Percentiles rank a stretch among this genome's conserved stretches.
phyloP scores from a whole-genome alignment of 2,797 vertebrate species.

The Cryptoprocta ferox region DNA sequence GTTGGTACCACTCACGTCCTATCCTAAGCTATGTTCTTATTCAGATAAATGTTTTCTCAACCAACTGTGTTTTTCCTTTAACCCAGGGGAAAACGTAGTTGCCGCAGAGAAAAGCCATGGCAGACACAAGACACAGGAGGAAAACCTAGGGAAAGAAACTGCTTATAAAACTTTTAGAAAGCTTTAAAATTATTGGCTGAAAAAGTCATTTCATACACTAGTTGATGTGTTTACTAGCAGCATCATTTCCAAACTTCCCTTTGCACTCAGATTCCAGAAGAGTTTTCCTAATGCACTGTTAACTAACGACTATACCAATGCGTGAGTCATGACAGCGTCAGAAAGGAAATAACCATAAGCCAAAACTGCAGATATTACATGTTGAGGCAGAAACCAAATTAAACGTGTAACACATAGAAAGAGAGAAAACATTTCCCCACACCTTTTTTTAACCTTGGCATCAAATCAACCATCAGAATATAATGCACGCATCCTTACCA shows the following conservation, averaged over 20 bases:
- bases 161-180: neutral
- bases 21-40: neutral
- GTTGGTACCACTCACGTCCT: neutral
- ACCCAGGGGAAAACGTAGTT: neutral
- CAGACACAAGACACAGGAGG: neutral
- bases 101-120: neutral
- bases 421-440: neutral
- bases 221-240: neutral
- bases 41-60: neutral
- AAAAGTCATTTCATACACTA: neutral
- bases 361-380: neutral
- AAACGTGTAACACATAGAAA: neutral
- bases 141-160: neutral
- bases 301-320: neutral
- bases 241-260: neutral
- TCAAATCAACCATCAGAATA: neutral
- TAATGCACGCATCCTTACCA: neutral
- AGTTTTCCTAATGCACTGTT: neutral
- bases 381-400: neutral
- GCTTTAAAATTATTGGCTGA: neutral
- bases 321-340: neutral
- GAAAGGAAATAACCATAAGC: neutral
- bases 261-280: neutral
- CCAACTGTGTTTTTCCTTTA: neutral
- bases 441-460: neutral